Percentiles rank a stretch among this genome's conserved stretches.
These are phyloP conservation scores for Molothrus aeneus DNA, from an alignment of 2,797 vertebrate species.

Conservation along the genomic window DNA sequence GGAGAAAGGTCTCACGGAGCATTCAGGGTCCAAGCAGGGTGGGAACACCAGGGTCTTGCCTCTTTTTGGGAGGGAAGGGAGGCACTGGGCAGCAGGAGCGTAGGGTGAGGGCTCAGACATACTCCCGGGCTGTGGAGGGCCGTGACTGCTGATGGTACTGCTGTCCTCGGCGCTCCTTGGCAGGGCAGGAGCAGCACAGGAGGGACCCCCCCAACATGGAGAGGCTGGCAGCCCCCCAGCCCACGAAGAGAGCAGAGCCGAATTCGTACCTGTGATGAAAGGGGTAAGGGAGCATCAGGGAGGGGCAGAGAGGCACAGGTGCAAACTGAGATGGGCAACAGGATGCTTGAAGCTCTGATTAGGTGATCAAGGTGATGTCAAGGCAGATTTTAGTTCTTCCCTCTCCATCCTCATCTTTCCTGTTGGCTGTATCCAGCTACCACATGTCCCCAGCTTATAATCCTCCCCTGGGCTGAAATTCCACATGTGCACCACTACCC, in stretches of 20 bases:
- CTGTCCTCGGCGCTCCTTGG: conserved; percentile 84
- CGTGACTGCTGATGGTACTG: conserved; percentile 91
- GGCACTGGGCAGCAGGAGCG: background rate
- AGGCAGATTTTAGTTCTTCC: background rate
- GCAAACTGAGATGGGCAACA: background rate
- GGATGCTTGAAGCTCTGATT: fast-evolving
- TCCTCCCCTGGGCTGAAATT: background rate
- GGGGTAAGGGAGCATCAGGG: background rate
- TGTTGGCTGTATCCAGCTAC: fast-evolving
- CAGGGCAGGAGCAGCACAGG: conserved; percentile 93
- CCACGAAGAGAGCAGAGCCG: conserved; percentile 92
- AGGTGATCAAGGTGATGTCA: fast-evolving
- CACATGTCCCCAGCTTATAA: fast-evolving
- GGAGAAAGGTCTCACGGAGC: background rate
- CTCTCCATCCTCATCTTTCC: background rate
- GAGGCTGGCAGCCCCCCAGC: conserved; percentile 92
- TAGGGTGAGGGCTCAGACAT: conserved; percentile 83
- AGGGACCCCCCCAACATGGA: conserved; percentile 90
- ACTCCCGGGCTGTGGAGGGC: conserved; percentile 90
- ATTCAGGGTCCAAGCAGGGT: background rate
- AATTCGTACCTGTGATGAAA: conserved; percentile 87
- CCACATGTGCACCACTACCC: fast-evolving
- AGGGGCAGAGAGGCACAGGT: background rate
- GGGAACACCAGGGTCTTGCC: fast-evolving
- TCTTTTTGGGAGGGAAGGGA: background rate